Conservation (phyloP, 2,888 invertebrate genomes). For the Toxonevra muliebris region DNA sequence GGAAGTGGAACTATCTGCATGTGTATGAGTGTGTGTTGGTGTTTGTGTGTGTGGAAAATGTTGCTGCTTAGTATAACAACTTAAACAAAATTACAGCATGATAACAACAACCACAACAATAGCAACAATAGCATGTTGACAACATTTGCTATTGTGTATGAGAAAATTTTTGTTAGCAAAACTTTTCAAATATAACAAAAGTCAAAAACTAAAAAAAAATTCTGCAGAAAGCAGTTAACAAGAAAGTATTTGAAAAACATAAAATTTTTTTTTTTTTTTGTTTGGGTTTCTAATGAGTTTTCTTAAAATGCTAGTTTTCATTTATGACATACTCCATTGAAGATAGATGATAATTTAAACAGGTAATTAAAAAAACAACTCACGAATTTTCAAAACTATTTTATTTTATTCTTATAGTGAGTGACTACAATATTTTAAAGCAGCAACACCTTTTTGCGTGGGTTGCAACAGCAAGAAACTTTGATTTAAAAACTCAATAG, state of each 20-base stretch:
- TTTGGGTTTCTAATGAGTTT: too few species aligned
- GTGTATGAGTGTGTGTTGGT: neutral
- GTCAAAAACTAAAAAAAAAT: neutral
- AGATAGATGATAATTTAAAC: neutral
- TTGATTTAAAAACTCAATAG: too few species aligned
- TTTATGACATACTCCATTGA: too few species aligned
- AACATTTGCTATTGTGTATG: neutral
- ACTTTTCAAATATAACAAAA: neutral
- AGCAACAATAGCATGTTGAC: slow-evolving; percentile 6
- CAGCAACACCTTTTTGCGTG: neutral
- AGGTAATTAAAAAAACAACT: neutral
- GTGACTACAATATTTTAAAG: too few species aligned
- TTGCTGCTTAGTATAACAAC: neutral
- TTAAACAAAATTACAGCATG: neutral
- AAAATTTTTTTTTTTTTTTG: too few species aligned
- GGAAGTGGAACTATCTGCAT: too few species aligned
- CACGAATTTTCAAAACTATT: neutral
- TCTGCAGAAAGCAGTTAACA: too few species aligned
- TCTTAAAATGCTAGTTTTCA: too few species aligned
- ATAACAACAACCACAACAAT: neutral
- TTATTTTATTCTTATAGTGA: neutral
- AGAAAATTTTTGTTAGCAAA: neutral
- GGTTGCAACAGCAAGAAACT: neutral
- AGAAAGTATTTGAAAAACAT: too few species aligned
- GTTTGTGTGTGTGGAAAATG: neutral